Percentiles rank a stretch among this genome's conserved stretches.
Evolutionary conservation across 2,797 vertebrate species (phyloP).

Genomic region (Rallus crepitans): DNA sequence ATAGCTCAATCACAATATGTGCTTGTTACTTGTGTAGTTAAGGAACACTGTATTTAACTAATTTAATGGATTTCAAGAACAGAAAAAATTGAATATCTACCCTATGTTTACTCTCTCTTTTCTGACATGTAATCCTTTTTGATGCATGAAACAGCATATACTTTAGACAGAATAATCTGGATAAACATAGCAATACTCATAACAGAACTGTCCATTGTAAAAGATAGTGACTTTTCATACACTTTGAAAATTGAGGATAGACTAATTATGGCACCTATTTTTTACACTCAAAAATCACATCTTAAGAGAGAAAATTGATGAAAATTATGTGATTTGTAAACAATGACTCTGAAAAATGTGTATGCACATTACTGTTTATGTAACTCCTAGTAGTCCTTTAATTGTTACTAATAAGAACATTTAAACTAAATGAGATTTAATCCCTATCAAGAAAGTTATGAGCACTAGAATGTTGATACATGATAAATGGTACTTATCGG

Average conservation of each 20-base stretch:
- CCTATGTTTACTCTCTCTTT: not conserved
- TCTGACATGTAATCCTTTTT: not conserved
- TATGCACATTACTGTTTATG: not conserved
- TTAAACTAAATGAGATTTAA: not conserved
- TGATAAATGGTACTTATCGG: not conserved
- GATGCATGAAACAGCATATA: not conserved
- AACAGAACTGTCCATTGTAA: not conserved
- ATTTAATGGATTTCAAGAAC: not conserved
- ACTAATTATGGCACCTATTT: not conserved
- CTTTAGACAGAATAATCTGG: not conserved
- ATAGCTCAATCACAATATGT: not conserved
- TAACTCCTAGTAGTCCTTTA: not conserved
- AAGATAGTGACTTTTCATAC: not conserved
- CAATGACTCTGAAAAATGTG: not conserved
- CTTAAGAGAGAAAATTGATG: not conserved
- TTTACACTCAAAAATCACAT: not conserved
- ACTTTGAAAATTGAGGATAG: not conserved
- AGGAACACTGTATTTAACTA: not conserved
- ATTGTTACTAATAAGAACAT: not conserved
- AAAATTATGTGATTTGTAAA: not conserved
- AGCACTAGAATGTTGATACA: not conserved
- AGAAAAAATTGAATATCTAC: not conserved
- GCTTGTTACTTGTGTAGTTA: not conserved
- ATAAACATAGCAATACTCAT: not conserved
- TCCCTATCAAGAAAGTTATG: not conserved